Conservation (phyloP, 2,888 invertebrate species). For the Orchesellides sinensis region DNA sequence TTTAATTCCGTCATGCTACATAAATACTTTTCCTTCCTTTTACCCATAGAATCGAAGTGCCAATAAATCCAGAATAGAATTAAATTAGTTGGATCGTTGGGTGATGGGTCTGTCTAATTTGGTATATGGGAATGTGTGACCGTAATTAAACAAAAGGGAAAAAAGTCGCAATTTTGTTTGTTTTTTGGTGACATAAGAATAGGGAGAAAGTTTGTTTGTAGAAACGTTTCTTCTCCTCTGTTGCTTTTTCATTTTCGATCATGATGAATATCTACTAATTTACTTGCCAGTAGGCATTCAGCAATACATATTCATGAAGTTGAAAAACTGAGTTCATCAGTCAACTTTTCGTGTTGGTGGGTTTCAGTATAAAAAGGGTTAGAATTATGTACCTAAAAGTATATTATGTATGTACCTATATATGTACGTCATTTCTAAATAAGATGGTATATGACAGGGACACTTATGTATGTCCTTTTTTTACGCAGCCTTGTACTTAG, state of each 20-base stretch:
- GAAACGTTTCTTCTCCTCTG: too few species aligned
- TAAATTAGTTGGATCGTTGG: not conserved
- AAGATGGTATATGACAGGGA: too few species aligned
- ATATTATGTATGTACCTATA: too few species aligned
- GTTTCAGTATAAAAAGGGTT: too few species aligned
- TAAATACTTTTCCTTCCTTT: too few species aligned
- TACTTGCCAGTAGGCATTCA: not conserved
- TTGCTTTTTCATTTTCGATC: not conserved
- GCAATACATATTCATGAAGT: slow-evolving; percentile 24
- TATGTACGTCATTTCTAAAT: too few species aligned
- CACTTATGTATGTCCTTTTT: too few species aligned
- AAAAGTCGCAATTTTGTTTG: not conserved
- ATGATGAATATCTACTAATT: not conserved
- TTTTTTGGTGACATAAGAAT: not conserved
- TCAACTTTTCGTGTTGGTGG: slow-evolving; percentile 3
- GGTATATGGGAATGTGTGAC: not conserved
- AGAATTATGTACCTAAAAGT: too few species aligned
- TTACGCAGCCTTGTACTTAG: too few species aligned
- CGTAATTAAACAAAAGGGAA: not conserved
- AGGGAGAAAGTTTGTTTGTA: not conserved
- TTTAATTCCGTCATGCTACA: not conserved
- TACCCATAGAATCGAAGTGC: not conserved
- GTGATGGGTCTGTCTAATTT: too few species aligned
- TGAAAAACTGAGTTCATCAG: not conserved
- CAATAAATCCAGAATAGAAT: not conserved